Evolutionary conservation across 2,113 vertebrate species (phyloP), one percentile per base, ranked within the genome.

Genomic region (Asarcornis scutulata): DNA sequence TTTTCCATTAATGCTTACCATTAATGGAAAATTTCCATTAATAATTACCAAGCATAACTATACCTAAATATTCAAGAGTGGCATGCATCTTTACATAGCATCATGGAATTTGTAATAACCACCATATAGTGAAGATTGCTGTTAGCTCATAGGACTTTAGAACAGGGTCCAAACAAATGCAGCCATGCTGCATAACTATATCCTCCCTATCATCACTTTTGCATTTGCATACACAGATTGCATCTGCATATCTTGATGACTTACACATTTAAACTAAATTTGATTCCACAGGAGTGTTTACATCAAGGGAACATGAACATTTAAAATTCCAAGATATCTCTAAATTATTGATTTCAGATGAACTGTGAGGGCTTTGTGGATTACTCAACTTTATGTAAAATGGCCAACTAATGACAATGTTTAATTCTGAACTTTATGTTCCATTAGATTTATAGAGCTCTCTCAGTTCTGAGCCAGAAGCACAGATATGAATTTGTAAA

Each of bases 311-410:
- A 93, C 32, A 88, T n/a, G 81, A 85, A 68, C 53, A 71, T 91
- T 93, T 92, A 55, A 72, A 83, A 92, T 95, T 95, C 73, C 38
- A 89, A 40, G 11, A 89, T 95, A 68, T 72, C 16, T 89, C 48
- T 95, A 84, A 96, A 89, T 95, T 95, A 95, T 85, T 94, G 86
- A 95, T 96, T 94, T 96, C 46, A 77, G 78, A 48, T 93, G 83
- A 93, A 86, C 62, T 84, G 56, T 56, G 72, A 90, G 46, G 58
- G 68, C 48, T 93, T 89, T 90, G 40, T 72, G 46, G 84, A 81
- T 96, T 96, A 80, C 64, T 91, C 93, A 91, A 93, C 55, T 95
- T 86, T 91, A 79, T 95, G 72, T 95, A 85, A 93, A 91, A 91
- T 36, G 64, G 40, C 44, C 71, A 93, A 6, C 86, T 95, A 92